Evolutionary conservation across 2,113 vertebrate species (phyloP), one percentile per base, ranked within the genome.

Genomic region (Nothobranchius furzeri): DNA sequence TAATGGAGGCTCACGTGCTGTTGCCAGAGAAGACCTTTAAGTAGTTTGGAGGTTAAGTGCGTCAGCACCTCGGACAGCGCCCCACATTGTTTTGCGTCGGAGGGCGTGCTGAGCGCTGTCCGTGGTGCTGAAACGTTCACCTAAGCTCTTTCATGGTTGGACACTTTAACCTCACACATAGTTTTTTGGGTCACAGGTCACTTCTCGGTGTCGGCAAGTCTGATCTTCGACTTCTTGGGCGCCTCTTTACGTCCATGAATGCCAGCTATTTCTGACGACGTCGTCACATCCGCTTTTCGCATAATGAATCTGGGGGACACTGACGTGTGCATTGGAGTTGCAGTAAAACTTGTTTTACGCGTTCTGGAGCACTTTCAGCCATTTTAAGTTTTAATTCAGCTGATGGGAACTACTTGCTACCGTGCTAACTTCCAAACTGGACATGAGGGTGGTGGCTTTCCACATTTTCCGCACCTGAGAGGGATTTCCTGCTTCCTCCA

Each of bases 1-100:
- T 40, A 56, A 66, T 72, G 60, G 71, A 75, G 66, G 24, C 2
- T 12, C 13, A 2, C 50, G 25, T 9, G 42, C 48, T 71, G 7
- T 12, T 64, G 68, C 63, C 74, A 65, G 42, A 52, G 3, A 3
- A 4, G 50, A 36, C 52, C 48, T 61, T 76, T 11, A 40, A 42
- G 45, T 25, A 46, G 35, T 64, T 55, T 68, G 36, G 12, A 7
- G 6, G 37, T 57, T 51, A 9, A 57, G 55, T 47, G 55, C n/a
- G 54, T 85, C 87, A 85, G 81, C 48, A 78, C 72, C 55, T 47
- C 12, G 68, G 79, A 78, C 81, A 83, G 77, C 67, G 43, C 59
- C 60, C 54, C 6, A 50, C 9, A 4, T 6, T 42, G 37, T 30
- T 52, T 3, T 14, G 3, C 7, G 11, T 25, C 12, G 1, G 12